Conservation (phyloP, 1,140 invertebrate species). For the Cotesia vestalis region DNA sequence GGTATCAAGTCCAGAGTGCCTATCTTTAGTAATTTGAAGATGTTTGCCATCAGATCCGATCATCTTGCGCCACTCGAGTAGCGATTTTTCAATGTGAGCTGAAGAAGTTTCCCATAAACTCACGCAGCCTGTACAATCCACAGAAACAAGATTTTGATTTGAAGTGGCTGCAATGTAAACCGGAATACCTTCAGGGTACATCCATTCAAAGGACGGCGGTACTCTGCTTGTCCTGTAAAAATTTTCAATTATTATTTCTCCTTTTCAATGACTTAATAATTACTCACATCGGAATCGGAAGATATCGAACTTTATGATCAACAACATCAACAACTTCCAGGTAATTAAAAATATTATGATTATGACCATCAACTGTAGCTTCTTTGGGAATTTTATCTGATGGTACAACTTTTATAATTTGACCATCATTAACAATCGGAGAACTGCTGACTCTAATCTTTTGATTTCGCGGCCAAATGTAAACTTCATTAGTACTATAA, state of each 20-base stretch:
- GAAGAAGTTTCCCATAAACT: constrained; percentile 71
- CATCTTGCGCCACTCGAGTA: constrained; percentile 58
- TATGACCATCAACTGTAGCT: constrained; percentile 45
- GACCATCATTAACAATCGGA: constrained; percentile 59
- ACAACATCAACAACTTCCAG: constrained; percentile 70
- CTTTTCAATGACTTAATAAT: constrained; percentile 40
- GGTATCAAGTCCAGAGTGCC: constrained; percentile 76
- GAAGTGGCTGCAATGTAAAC: constrained; percentile 51
- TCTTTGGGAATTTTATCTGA: constrained; percentile 44
- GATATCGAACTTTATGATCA: constrained; percentile 68
- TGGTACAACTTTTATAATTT: constrained; percentile 60
- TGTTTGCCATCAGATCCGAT: constrained; percentile 67
- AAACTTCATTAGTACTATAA: constrained; percentile 54
- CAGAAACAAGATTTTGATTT: constrained; percentile 66
- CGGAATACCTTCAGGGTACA: constrained; percentile 61
- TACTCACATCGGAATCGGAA: constrained; percentile 68
- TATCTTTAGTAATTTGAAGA: constrained; percentile 78
- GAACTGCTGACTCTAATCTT: constrained; percentile 36
- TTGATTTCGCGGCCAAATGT: constrained; percentile 51
- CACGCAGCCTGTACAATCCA: constrained; percentile 70
- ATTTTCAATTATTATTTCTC: constrained; percentile 35
- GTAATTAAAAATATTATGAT: constrained; percentile 56
- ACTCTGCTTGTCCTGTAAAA: constrained; percentile 40
- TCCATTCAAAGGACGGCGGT: constrained; percentile 50
- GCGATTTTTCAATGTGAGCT: constrained; percentile 61